Evolutionary conservation across 2,888 invertebrate species (phyloP).

Genomic region (Euclidia mi): DNA sequence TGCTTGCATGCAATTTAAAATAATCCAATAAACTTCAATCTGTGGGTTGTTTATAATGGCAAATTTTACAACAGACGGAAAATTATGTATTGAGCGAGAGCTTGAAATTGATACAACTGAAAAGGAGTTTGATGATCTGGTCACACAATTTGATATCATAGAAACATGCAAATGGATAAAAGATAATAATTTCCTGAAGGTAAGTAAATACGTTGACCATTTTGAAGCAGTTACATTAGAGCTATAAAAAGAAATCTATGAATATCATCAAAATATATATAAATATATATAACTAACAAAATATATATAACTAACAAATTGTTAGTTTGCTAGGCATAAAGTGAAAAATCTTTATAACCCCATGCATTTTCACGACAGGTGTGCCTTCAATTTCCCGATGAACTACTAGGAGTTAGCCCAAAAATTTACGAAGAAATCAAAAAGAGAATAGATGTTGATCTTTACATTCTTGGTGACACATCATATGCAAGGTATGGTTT

Average conservation of each 20-base stretch:
- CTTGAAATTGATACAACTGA: constrained; percentile 64
- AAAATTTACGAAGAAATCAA: constrained; percentile 91
- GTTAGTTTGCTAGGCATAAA: too few relatives aligned
- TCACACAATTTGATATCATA: constrained; percentile 89
- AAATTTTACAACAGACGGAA: constrained; percentile 88
- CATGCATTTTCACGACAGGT: constrained; percentile 88
- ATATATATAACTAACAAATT: too few relatives aligned
- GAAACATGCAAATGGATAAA: constrained; percentile 93
- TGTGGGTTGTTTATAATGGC: constrained; percentile 64
- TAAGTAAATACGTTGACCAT: too few relatives aligned
- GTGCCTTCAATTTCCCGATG: constrained; percentile 97
- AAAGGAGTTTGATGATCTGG: constrained; percentile 66
- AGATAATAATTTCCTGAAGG: constrained; percentile 91
- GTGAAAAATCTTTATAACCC: too few relatives aligned
- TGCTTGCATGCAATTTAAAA: too few relatives aligned
- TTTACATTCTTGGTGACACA: constrained; percentile 97
- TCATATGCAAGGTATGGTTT: constrained; percentile 94
- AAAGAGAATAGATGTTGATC: constrained; percentile 81
- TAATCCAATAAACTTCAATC: not conserved
- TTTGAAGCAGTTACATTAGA: too few relatives aligned
- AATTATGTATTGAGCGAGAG: constrained; percentile 87
- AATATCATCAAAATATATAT: too few relatives aligned
- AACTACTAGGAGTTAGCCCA: constrained; percentile 92
- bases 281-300: too few relatives aligned
- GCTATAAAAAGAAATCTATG: too few relatives aligned